Conservation (phyloP, 2,797 vertebrate genomes). For the Eremophila alpestris region DNA sequence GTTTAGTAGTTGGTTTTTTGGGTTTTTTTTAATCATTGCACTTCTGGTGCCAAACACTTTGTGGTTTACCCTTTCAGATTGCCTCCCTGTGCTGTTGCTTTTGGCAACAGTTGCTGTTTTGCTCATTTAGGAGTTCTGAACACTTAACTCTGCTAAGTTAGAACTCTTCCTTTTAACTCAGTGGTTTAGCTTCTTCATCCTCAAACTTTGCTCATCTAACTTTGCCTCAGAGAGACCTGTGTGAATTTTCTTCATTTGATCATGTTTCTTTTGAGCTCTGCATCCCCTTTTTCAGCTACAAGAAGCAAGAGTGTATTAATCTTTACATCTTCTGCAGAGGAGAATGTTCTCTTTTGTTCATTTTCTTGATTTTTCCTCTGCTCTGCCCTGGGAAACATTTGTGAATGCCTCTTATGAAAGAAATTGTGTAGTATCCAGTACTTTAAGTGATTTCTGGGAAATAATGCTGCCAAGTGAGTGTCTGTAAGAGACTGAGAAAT, state of each 20-base stretch:
- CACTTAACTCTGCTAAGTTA: neutral
- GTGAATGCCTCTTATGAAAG: neutral
- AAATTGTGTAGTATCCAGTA: neutral
- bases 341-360: neutral
- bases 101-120: neutral
- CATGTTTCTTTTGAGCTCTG: neutral
- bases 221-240: neutral
- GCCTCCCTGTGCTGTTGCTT: neutral
- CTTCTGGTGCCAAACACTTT: neutral
- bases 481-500: neutral
- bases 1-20: neutral
- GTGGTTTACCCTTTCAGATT: neutral
- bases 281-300: neutral
- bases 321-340: neutral
- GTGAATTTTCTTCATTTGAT: conserved; percentile 12
- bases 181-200: neutral
- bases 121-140: neutral
- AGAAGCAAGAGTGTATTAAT: neutral
- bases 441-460: neutral
- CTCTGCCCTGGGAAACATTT: neutral
- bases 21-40: neutral
- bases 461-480: neutral
- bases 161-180: neutral
- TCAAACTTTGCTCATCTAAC: neutral
- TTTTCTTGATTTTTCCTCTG: neutral